Percentiles rank a stretch among this genome's conserved stretches.
These are phyloP conservation scores for Sciurus niger DNA, from an alignment of 2,113 vertebrate genomes.

Conservation along the genomic window DNA sequence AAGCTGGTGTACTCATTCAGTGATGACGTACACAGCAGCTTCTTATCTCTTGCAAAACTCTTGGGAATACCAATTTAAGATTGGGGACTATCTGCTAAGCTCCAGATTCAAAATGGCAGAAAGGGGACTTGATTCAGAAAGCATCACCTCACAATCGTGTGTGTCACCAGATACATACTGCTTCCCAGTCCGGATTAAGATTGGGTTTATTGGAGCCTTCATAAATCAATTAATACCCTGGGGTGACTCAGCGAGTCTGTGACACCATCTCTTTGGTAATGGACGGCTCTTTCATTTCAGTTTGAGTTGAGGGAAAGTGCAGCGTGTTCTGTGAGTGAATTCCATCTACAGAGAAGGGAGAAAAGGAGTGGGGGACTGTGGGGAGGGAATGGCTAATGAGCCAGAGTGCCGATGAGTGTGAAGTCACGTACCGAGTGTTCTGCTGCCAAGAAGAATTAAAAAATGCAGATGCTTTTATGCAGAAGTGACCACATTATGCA, in stretches of 20 bases:
- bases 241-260: not conserved
- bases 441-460: conserved; percentile 84
- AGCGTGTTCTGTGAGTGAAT: conserved; percentile 58
- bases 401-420: conserved; percentile 73
- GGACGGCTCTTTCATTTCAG: conserved; percentile 26
- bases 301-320: conserved; percentile 57
- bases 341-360: conserved; percentile 36
- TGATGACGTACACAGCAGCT: rapidly evolving
- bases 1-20: not conserved
- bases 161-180: not conserved
- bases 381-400: conserved; percentile 61
- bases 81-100: no score
- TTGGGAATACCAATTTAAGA: not conserved
- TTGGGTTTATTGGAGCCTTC: not conserved
- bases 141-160: rapidly evolving
- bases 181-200: not conserved
- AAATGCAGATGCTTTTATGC: conserved; percentile 80
- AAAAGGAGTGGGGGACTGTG: not conserved
- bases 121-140: not conserved
- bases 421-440: conserved; percentile 85
- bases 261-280: not conserved
- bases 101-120: not conserved
- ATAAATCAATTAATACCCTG: not conserved
- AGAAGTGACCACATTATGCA: conserved; percentile 82
- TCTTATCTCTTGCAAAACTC: not conserved